Evolutionary conservation across 1,140 invertebrate species (phyloP).

Genomic region (Ceratosolen solmsi): DNA sequence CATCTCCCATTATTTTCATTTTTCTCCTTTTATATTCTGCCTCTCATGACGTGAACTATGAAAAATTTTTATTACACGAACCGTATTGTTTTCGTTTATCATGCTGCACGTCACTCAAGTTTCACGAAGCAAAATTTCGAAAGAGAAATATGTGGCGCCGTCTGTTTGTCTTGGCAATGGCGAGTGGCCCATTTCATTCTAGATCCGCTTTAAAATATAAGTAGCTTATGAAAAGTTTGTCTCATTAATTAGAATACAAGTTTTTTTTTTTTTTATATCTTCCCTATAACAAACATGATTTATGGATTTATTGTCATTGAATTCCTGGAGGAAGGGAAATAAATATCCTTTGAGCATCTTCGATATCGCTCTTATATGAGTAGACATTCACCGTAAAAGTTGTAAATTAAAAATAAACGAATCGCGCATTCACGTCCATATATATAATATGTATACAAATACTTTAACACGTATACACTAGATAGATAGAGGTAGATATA

Average conservation of each 20-base stretch:
- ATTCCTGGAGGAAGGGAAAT: too few relatives aligned
- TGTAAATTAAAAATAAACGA: too few relatives aligned
- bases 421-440: too few relatives aligned
- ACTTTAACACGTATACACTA: too few relatives aligned
- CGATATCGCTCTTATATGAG: too few relatives aligned
- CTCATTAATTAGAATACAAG: too few relatives aligned
- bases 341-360: too few relatives aligned
- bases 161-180: background rate
- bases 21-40: background rate
- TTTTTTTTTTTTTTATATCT: too few relatives aligned
- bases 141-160: background rate
- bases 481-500: too few relatives aligned
- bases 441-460: too few relatives aligned
- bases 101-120: background rate
- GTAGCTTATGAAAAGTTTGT: background rate
- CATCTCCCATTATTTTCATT: background rate
- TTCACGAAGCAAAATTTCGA: background rate
- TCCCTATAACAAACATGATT: background rate
- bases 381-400: too few relatives aligned
- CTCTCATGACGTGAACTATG: background rate
- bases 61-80: conserved; percentile 30
- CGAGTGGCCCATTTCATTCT: background rate
- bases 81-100: background rate
- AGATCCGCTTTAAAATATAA: too few relatives aligned
- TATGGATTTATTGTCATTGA: background rate